Percentiles rank a stretch among this genome's conserved stretches.
These are phyloP conservation scores for Botia kubotai DNA, from an alignment of 2,797 vertebrate species.

Conservation along the genomic window DNA sequence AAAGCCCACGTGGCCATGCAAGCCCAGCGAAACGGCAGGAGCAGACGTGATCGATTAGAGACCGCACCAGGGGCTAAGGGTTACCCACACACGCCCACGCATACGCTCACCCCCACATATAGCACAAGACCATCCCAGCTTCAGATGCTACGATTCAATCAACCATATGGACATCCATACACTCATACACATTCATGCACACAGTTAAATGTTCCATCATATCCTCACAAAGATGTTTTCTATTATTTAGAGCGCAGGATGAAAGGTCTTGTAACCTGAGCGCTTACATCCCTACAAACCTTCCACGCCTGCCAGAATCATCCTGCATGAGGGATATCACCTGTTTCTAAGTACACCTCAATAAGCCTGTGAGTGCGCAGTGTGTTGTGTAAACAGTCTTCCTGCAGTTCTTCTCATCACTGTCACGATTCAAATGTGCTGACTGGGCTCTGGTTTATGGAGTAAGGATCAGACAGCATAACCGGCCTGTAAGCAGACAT, in stretches of 20 bases:
- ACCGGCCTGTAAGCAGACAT: background rate
- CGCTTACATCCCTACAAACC: background rate
- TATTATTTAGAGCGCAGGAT: background rate
- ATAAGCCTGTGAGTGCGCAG: background rate
- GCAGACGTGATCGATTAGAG: conserved; percentile 42
- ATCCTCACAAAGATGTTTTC: conserved; percentile 27
- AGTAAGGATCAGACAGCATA: conserved; percentile 22
- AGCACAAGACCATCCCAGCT: conserved; percentile 1
- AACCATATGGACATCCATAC: conserved; percentile 10
- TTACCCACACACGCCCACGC: conserved; percentile 44
- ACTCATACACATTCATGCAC: conserved; percentile 13
- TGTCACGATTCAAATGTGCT: conserved; percentile 31
- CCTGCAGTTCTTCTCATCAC: conserved; percentile 8
- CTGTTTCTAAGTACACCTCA: background rate
- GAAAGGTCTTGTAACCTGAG: background rate
- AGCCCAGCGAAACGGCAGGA: conserved; percentile 20
- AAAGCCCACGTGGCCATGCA: conserved; percentile 28
- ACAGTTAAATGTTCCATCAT: conserved; percentile 1
- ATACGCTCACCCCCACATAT: conserved; percentile 43
- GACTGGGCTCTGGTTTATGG: background rate
- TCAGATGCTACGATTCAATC: conserved; percentile 17
- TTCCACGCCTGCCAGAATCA: background rate
- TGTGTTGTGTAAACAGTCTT: conserved; percentile 55
- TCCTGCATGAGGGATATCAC: background rate
- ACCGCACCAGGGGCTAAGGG: background rate